Evolutionary conservation across 2,888 invertebrate genomes (phyloP).

Genomic region (Morpho helenor): DNA sequence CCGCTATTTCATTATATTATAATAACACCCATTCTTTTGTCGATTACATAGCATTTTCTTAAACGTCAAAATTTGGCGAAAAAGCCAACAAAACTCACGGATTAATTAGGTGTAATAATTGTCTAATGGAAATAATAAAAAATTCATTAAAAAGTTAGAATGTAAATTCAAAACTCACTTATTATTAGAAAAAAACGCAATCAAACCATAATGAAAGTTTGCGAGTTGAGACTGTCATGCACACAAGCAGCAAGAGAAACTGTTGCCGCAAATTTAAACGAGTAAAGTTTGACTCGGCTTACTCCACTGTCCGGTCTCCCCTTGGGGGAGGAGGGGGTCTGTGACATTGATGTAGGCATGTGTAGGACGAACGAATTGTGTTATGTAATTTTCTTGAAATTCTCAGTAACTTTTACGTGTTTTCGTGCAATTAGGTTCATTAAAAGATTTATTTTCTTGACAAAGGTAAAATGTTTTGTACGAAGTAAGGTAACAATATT

Average conservation of each 20-base stretch:
- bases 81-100: too few relatives aligned
- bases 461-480: too few relatives aligned
- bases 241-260: conserved; percentile 54
- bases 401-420: conserved; percentile 1
- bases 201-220: conserved; percentile 56
- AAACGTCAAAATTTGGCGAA: too few relatives aligned
- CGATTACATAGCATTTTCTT: too few relatives aligned
- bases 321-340: conserved; percentile 29
- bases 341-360: conserved; percentile 53
- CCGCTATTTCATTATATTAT: too few relatives aligned
- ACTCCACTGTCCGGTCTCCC: conserved; percentile 60
- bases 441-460: not conserved
- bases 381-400: conserved; percentile 8
- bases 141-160: too few relatives aligned
- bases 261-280: conserved; percentile 74
- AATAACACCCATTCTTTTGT: too few relatives aligned
- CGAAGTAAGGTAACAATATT: too few relatives aligned
- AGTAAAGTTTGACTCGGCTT: conserved; percentile 63
- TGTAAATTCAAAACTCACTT: conserved; percentile 6
- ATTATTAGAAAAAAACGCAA: conserved; percentile 46
- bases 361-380: conserved; percentile 38
- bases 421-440: conserved; percentile 2
- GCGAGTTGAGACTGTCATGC: conserved; percentile 59
- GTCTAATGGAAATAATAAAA: too few relatives aligned
- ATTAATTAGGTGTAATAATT: too few relatives aligned